Evolutionary conservation across 2,888 invertebrate genomes (phyloP).

Genomic region (Enchytraeus crypticus): DNA sequence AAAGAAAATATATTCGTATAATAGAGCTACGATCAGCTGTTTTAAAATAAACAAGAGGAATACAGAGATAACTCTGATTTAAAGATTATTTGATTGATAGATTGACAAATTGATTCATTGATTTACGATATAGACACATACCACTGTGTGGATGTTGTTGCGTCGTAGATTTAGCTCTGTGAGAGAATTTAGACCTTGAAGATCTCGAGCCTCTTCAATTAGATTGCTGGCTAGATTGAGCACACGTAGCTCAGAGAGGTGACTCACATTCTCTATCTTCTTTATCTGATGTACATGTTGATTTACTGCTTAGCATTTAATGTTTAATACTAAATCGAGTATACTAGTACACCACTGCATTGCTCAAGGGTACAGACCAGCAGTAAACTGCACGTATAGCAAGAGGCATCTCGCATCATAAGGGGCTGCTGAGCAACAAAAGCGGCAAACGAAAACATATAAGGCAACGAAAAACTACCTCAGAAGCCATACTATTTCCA

Average conservation of each 20-base stretch:
- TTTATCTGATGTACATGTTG: slow-evolving; percentile 61
- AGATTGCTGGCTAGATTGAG: slow-evolving; percentile 87
- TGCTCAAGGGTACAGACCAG: no score
- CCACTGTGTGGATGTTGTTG: slow-evolving; percentile 60
- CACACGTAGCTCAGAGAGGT: slow-evolving; percentile 70
- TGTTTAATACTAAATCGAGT: no score
- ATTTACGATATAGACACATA: no score
- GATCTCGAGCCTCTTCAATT: slow-evolving; percentile 65
- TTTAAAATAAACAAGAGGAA: neutral
- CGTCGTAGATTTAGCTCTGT: slow-evolving; percentile 80
- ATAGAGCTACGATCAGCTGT: slow-evolving; percentile 41
- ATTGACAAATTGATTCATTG: neutral
- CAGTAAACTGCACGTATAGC: no score
- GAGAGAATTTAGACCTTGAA: slow-evolving; percentile 67
- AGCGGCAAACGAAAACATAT: no score
- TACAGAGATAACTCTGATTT: neutral
- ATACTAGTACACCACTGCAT: no score
- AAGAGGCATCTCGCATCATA: neutral
- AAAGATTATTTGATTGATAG: neutral
- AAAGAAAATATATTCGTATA: no score
- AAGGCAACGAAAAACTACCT: no score
- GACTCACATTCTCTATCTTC: slow-evolving; percentile 61
- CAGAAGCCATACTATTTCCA: no score
- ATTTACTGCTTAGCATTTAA: neutral
- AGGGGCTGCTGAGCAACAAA: neutral